Conservation (phyloP, 2,797 vertebrate genomes). For the Lycodopsis pacificus region DNA sequence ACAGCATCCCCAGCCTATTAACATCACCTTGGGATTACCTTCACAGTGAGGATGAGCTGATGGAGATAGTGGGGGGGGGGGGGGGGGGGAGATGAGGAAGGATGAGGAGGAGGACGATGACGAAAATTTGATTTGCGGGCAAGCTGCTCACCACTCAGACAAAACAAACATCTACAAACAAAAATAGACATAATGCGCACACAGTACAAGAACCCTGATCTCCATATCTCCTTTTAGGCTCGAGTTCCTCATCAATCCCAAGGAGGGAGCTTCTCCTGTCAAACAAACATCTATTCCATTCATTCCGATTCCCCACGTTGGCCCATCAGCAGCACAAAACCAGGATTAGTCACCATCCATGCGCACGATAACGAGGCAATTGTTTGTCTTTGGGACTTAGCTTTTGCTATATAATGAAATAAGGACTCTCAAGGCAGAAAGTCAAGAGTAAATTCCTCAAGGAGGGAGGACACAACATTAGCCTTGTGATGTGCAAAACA, state of each 20-base stretch:
- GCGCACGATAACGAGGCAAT: slow-evolving; percentile 31
- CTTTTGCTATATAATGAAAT: slow-evolving; percentile 24
- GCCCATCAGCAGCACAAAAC: slow-evolving; percentile 50
- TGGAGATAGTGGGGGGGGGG: slow-evolving; percentile 16
- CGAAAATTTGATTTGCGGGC: slow-evolving; percentile 49
- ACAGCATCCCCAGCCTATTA: slow-evolving; percentile 67
- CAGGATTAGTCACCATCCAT: slow-evolving; percentile 54
- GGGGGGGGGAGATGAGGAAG: not conserved
- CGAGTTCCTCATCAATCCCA: slow-evolving; percentile 45
- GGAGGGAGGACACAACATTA: not conserved
- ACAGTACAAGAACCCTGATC: slow-evolving; percentile 12
- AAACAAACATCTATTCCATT: slow-evolving; percentile 61
- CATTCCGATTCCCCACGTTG: slow-evolving; percentile 43
- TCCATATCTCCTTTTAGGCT: slow-evolving; percentile 28
- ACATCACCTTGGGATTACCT: slow-evolving; percentile 79
- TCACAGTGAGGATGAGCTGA: slow-evolving; percentile 52
- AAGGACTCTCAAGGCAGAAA: slow-evolving; percentile 22
- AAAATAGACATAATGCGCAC: slow-evolving; percentile 17
- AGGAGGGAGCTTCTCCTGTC: slow-evolving; percentile 35
- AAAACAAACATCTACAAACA: not conserved
- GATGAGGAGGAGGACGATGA: slow-evolving; percentile 26
- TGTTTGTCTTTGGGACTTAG: slow-evolving; percentile 37
- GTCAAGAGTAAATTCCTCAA: slow-evolving; percentile 18
- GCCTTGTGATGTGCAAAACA: not conserved
- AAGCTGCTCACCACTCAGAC: slow-evolving; percentile 31